Evolutionary conservation across 2,797 vertebrate genomes (phyloP).

Genomic region (Dendrocincla fuliginosa): DNA sequence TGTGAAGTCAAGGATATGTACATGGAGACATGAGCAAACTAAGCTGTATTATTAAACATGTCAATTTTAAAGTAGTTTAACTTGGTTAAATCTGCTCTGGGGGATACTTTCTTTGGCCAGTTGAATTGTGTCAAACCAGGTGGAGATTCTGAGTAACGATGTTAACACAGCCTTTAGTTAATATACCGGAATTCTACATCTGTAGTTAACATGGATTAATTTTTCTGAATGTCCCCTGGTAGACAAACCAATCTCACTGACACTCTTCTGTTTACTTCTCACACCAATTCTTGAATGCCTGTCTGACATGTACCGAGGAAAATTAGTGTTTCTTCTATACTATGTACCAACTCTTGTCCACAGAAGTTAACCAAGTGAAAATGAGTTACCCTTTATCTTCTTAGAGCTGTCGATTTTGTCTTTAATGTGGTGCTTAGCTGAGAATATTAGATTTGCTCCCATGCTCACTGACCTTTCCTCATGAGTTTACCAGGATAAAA

Average conservation of each 20-base stretch:
- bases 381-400: conserved; percentile 26
- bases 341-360: background rate
- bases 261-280: background rate
- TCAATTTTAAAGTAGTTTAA: background rate
- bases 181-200: background rate
- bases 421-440: background rate
- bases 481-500: background rate
- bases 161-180: background rate
- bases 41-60: background rate
- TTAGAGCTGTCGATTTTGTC: conserved; percentile 24
- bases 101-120: background rate
- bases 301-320: background rate
- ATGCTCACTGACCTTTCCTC: conserved; percentile 49
- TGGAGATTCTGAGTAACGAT: background rate
- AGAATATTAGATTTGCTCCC: background rate
- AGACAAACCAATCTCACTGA: background rate
- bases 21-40: background rate
- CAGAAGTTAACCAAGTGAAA: conserved; percentile 22
- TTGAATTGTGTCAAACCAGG: background rate
- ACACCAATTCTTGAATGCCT: background rate
- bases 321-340: background rate
- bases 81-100: background rate
- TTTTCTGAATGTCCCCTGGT: background rate
- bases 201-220: background rate
- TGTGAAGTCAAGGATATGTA: background rate